Percentiles rank a stretch among this genome's conserved stretches.
Conservation (phyloP, 2,888 invertebrate species). For the Junonia oenone region DNA sequence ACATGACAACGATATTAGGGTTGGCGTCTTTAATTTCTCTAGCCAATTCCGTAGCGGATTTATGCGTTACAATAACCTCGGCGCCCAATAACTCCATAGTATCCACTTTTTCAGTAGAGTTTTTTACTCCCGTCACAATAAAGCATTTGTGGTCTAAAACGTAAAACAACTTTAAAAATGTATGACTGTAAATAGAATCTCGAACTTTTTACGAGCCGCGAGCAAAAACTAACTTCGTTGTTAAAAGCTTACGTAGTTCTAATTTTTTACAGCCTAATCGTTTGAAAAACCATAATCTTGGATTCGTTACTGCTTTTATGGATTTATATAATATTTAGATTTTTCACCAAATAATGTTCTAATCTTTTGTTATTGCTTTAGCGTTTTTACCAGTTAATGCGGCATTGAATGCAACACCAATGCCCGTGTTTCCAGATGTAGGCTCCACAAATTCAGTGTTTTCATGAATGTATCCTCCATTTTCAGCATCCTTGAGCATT, state of each 20-base stretch:
- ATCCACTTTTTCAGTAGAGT: constrained; percentile 96
- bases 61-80: constrained; percentile 87
- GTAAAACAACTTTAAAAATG: neutral
- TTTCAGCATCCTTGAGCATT: constrained; percentile 95
- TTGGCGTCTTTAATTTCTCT: constrained; percentile 28
- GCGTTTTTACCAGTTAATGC: constrained; percentile 78
- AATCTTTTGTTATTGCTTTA: neutral
- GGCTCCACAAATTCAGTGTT: constrained; percentile 94
- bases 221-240: too few species aligned
- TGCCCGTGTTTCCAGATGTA: constrained; percentile 91
- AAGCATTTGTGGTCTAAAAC: constrained; percentile 88
- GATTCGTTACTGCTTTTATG: too few species aligned
- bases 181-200: too few species aligned
- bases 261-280: too few species aligned
- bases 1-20: constrained; percentile 48
- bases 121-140: constrained; percentile 97
- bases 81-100: constrained; percentile 92
- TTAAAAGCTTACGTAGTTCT: too few species aligned
- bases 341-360: too few species aligned
- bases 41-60: constrained; percentile 27
- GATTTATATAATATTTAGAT: too few species aligned
- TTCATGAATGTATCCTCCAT: constrained; percentile 86
- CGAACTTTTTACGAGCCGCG: too few species aligned
- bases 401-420: constrained; percentile 93
- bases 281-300: too few species aligned